Base-by-base conservation (phyloP, 2,113 vertebrate genomes). In the Eurypyga helias region DNA sequence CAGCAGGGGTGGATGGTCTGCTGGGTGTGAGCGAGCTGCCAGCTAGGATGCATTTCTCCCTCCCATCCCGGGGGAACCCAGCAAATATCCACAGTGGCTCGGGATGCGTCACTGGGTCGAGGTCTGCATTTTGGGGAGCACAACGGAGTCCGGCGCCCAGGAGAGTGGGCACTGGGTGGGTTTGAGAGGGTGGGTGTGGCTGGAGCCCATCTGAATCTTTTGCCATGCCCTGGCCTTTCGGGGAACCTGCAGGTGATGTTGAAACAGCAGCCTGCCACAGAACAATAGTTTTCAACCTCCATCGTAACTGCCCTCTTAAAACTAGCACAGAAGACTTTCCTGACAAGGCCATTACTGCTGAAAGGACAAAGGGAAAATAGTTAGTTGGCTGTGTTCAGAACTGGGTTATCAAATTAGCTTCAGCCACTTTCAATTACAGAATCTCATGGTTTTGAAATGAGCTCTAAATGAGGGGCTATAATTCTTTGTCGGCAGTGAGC, bases 371-470 rank as follows among this genome's bases (percentile, higher is more conserved):
- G 64, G 79, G 84, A 97, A 96, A 95, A 94, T 61, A 96, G 95
- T 94, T 95, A 92, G 60, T 94, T 6, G 6, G 66, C 95, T 96
- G 78, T 90, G 77, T 76, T 96, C 94, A 96, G 96, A 97, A 96
- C 95, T 95, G 89, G 96, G 96, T 96, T 97, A 96, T 97, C 94
- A 97, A 97, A 97, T 97, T 96, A 97, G 91, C 93, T 96, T 90
- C 95, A 96, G 92, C 91, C 96, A 96, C 95, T 97, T 97, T 97
- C 97, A 97, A 97, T 97, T 97, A 97, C 95, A 95, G 96, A 96
- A 95, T 96, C 94, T 96, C 92, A 94, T 92, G 76, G 95, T 96
- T 97, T 93, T 93, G 95, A 96, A 97, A 97, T 96, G 96, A 97
- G 96, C 77, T 97, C 92, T 95, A 95, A 96, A 96, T 93, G 96